Percentiles rank a stretch among this genome's conserved stretches.
These are phyloP conservation scores for Actenoides lindsayi DNA, from an alignment of 2,113 vertebrate species.

Conservation along the genomic window DNA sequence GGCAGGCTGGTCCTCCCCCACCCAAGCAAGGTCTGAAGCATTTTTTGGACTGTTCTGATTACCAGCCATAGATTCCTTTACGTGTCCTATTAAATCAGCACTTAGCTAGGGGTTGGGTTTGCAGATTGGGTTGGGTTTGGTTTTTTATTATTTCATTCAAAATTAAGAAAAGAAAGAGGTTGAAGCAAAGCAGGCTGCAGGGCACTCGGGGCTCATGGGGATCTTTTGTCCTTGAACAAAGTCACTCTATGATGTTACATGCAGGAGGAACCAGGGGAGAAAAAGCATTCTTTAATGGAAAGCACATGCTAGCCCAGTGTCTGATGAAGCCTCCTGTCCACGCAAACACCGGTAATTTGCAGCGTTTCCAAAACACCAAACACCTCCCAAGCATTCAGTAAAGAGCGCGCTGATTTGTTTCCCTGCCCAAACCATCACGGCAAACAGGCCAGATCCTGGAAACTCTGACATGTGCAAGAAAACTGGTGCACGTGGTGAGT, in stretches of 20 bases:
- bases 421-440: background rate
- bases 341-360: background rate
- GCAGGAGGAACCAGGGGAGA: background rate
- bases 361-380: background rate
- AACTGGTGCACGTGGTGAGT: background rate
- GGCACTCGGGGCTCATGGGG: background rate
- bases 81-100: background rate
- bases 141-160: background rate
- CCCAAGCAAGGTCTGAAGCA: background rate
- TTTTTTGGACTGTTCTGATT: background rate
- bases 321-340: background rate
- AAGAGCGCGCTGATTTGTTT: background rate
- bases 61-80: background rate
- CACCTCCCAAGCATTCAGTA: background rate
- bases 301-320: background rate
- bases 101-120: background rate
- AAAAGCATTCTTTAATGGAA: background rate
- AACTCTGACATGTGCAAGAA: background rate
- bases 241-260: conserved; percentile 23
- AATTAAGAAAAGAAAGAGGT: conserved; percentile 33
- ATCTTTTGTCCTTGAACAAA: conserved; percentile 66
- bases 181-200: conserved; percentile 24
- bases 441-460: background rate
- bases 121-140: background rate
- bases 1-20: background rate